Evolutionary conservation across 2,888 invertebrate genomes (phyloP), one percentile per base, ranked within the genome.

Genomic region (Sicus ferrugineus): DNA sequence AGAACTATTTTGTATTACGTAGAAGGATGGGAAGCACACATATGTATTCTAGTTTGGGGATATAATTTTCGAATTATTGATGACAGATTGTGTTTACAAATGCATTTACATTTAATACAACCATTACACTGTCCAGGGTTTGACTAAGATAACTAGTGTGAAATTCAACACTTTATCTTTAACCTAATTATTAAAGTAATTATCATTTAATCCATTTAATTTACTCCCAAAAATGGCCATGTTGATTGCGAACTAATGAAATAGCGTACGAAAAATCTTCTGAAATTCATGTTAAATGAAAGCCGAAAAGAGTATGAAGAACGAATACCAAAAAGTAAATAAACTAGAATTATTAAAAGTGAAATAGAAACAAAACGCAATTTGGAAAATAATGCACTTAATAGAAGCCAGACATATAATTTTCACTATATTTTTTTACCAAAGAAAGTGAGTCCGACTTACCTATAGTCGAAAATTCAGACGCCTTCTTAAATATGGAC

Each of bases 191-290:
- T n/a, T n/a, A 38, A 38, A 38, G 38, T 38, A 9, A 9, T 38
- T 11, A 38, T 38, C 38, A 38, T 6, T 38, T 38, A 4, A 21
- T 52, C 21, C 21, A 23, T 52, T 26, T 23, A 52, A 11, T 23
- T 52, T 1, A 23, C 7, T 52, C 52, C 11, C 19, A 52, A 21
- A 72, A 52, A 71, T 64, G 46, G 65, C 48, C 52, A 64, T 58
- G 42, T 69, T 63, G 38, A 50, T 31, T 61, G 65, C 26, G 26
- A 72, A 75, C 78, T 73, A 78, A 81, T 80, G 81, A 75, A 73
- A 75, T 76, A 80, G 78, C 79, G 79, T 80, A 79, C 77, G 78
- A 80, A 77, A 80, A 82, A 81, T 80, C 78, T 80, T 78, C 77
- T 75, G 77, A 79, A 74, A 74, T 66, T 71, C 75, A 75, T 52